phyloP scores from a whole-genome alignment of 53 echinoderm and acorn worm genomes.

The Echinarachnius parma region DNA sequence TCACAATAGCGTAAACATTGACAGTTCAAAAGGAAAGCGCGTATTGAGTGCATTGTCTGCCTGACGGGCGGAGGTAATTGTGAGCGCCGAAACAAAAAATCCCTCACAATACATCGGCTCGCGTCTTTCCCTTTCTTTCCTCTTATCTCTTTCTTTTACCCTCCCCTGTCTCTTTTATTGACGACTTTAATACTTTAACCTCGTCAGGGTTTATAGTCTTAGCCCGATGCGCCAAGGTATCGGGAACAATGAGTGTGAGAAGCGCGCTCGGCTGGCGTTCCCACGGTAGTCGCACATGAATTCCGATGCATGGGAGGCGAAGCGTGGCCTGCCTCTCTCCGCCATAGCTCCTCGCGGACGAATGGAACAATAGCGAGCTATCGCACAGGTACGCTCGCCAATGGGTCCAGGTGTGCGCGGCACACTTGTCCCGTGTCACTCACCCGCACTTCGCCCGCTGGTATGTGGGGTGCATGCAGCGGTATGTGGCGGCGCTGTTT shows the following conservation, averaged over 20 bases:
- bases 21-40: conserved; percentile 16
- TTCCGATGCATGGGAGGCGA: conserved; percentile 31
- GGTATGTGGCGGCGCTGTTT: no score
- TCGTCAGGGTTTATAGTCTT: conserved; percentile 46
- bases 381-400: conserved; percentile 23
- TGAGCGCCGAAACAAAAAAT: neutral
- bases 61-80: neutral
- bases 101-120: neutral
- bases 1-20: conserved; percentile 6
- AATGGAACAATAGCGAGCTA: conserved; percentile 5
- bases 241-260: conserved; percentile 34
- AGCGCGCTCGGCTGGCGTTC: neutral
- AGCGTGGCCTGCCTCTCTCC: conserved; percentile 30
- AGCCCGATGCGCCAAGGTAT: conserved; percentile 42
- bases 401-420: neutral
- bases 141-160: conserved; percentile 11
- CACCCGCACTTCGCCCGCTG: no score
- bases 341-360: neutral
- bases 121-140: no score
- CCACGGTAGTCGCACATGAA: conserved; percentile 44
- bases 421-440: no score
- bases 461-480: no score
- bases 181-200: conserved; percentile 45
- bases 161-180: no score
- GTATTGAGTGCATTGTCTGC: neutral